A percentile compares a stretch with the other conserved stretches of the same genome.
These are phyloP conservation scores for Gortyna flavago DNA, from an alignment of 2,888 invertebrate species.

Conservation along the genomic window DNA sequence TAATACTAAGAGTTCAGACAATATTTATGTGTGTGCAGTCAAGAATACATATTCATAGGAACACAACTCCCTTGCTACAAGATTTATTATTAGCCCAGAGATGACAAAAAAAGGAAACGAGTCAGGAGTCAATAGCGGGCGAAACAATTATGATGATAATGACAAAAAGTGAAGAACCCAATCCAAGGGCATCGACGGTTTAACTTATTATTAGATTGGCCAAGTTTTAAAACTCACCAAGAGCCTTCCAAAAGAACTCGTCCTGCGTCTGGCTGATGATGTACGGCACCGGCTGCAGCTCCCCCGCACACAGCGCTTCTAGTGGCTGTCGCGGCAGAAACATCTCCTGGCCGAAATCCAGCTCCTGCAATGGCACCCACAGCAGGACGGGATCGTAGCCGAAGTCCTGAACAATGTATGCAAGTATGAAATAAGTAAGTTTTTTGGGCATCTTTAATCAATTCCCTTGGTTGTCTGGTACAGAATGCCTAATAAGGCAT, in stretches of 20 bases:
- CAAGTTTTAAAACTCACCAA: constrained; percentile 83
- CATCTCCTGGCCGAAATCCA: constrained; percentile 91
- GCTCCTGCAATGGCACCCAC: constrained; percentile 92
- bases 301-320: constrained; percentile 88
- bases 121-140: not conserved
- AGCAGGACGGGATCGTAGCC: constrained; percentile 88
- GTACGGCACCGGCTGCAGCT: constrained; percentile 91
- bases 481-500: not conserved
- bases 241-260: constrained; percentile 91
- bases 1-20: not conserved
- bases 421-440: not conserved
- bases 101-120: not conserved
- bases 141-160: not conserved
- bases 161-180: not conserved
- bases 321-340: constrained; percentile 91
- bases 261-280: constrained; percentile 92
- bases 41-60: not conserved
- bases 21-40: not conserved
- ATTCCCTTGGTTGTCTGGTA: not conserved
- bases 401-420: constrained; percentile 84
- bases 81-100: not conserved
- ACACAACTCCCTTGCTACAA: not conserved
- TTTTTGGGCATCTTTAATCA: too few species aligned
- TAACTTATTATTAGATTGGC: not conserved
- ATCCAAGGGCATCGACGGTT: not conserved